Evolutionary conservation across 2,113 vertebrate species (phyloP), one percentile per base, ranked within the genome.

Genomic region (Pseudopipra pipra): DNA sequence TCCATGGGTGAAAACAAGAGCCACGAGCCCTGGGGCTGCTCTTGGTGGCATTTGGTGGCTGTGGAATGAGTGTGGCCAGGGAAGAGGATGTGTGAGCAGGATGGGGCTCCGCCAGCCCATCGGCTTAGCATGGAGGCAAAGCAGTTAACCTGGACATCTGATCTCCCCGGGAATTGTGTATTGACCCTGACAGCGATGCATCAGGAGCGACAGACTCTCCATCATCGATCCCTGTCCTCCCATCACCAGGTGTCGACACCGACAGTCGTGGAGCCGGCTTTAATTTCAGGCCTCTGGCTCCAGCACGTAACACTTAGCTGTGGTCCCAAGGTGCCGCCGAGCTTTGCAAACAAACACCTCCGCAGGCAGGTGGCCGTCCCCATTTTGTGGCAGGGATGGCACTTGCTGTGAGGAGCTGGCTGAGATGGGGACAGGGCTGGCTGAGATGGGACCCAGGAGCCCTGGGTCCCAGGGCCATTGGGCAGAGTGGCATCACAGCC

Each of bases 231-330:
- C 33, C 93, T 85, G 68, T 90, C 90, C 74, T 97, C 86, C 88
- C 90, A 91, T 96, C 93, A 85, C 86, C 95, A 96, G 95, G 94
- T 96, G 92, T 96, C 43, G 30, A 93, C 88, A 87, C 83, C 3
- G 7, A 41, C 10, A 8, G 73, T 70, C 6, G 4, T n/a, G 72
- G 82, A 90, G 52, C 43, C 6, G 0, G 54, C 82, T 95, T 96
- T 95, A 68, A 95, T 97, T 96, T 95, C 93, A 88, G 82, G 79
- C 82, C 66, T 71, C 74, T 90, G 94, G 74, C 82, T 91, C 92
- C 58, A 19, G 31, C 54, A 3, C 22, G 2, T 79, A 74, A 80
- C 56, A n/a, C 87, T 81, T 58, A 77, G 68, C 63, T 0, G 0
- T 1, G 46, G 43, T 85, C 93, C 51, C 80, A 41, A 17, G 87